phyloP scores from a whole-genome alignment of 2,797 vertebrate species.

The Pseudomugil gertrudae region DNA sequence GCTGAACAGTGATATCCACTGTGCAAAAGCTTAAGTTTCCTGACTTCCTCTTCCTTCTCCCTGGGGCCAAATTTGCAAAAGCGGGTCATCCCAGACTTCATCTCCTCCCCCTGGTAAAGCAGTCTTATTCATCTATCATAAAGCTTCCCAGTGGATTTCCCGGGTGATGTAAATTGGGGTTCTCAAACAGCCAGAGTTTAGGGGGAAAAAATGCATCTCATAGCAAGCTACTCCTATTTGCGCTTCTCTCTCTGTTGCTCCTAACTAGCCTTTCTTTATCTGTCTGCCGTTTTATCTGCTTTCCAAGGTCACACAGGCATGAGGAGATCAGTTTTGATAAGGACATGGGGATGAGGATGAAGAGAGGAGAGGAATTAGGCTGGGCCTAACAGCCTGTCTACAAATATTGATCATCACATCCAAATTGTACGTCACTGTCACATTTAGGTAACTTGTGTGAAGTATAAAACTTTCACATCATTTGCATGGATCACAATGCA shows the following conservation, averaged over 20 bases:
- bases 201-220: slow-evolving; percentile 50
- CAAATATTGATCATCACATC: slow-evolving; percentile 49
- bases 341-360: slow-evolving; percentile 45
- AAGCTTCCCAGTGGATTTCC: slow-evolving; percentile 75
- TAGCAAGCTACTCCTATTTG: slow-evolving; percentile 41
- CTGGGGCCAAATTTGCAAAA: slow-evolving; percentile 81
- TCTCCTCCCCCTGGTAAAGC: slow-evolving; percentile 60
- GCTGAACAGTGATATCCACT: slow-evolving; percentile 57
- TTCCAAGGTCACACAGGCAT: slow-evolving; percentile 79
- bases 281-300: slow-evolving; percentile 74
- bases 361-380: not conserved
- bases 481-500: slow-evolving; percentile 29
- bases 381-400: slow-evolving; percentile 60
- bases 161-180: slow-evolving; percentile 67
- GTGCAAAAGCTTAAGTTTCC: slow-evolving; percentile 72
- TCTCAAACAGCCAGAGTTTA: slow-evolving; percentile 65
- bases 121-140: slow-evolving; percentile 78
- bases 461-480: slow-evolving; percentile 24
- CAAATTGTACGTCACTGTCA: slow-evolving; percentile 54
- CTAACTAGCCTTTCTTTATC: slow-evolving; percentile 63
- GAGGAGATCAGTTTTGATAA: slow-evolving; percentile 77
- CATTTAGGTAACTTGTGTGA: slow-evolving; percentile 30
- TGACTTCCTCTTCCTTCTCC: slow-evolving; percentile 69
- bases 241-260: slow-evolving; percentile 21
- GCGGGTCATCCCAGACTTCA: slow-evolving; percentile 75